These are phyloP conservation scores for Doryteuthis pealeii DNA, from an alignment of 1,140 invertebrate species.

Conservation along the genomic window DNA sequence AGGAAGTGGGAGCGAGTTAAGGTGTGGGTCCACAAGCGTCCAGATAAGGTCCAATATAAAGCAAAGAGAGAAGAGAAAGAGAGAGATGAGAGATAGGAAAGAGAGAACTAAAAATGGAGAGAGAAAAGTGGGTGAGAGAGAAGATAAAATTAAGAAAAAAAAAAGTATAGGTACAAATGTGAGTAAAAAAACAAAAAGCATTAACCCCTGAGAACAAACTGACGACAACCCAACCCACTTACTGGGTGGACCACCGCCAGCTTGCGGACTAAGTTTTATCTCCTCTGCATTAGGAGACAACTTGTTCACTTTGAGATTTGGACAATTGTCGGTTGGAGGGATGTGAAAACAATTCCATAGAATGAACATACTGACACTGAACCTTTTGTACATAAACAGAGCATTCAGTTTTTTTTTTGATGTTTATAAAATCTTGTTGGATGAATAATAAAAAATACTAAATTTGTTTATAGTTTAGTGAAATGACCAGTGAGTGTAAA, in stretches of 20 bases:
- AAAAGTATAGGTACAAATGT: conserved; percentile 2
- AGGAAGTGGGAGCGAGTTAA: conserved; percentile 2
- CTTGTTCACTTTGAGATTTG: conserved; percentile 78
- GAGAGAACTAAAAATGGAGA: too few relatives aligned
- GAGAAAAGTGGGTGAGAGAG: too few relatives aligned
- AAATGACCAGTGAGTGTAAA: too few relatives aligned
- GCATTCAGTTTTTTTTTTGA: background rate
- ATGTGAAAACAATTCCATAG: conserved; percentile 62
- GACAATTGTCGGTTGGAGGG: conserved; percentile 70
- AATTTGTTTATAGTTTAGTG: background rate
- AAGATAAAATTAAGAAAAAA: background rate
- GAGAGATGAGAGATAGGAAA: background rate
- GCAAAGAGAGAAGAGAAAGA: background rate
- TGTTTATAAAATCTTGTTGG: background rate
- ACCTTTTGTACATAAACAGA: background rate
- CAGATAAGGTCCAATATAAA: conserved; percentile 6
- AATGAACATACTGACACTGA: conserved; percentile 28
- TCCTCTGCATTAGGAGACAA: conserved; percentile 83
- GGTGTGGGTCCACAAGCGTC: background rate
- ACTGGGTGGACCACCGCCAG: conserved; percentile 69
- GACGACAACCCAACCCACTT: conserved; percentile 61
- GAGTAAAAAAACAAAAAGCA: background rate
- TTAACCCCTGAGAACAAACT: conserved; percentile 4
- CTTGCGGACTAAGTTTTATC: conserved; percentile 79
- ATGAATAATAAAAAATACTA: conserved; percentile 1